Evolutionary conservation across 1,140 invertebrate species (phyloP).

Genomic region (Meloidogyne floridensis): DNA sequence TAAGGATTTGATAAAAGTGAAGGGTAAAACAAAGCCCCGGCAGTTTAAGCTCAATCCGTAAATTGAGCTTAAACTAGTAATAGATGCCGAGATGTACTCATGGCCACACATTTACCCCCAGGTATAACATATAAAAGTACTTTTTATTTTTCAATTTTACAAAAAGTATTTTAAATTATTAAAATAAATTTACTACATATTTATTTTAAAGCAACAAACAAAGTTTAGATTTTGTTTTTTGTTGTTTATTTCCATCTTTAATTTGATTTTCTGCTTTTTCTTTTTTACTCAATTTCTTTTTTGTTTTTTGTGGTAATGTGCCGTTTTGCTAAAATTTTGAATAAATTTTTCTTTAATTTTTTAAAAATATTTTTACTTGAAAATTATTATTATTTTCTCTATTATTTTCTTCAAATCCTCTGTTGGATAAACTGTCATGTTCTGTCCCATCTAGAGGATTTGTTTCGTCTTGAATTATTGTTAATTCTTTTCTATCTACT

Average conservation of each 20-base stretch:
- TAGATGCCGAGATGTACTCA: too few species aligned
- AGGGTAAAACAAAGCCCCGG: too few species aligned
- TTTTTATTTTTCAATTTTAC: neutral
- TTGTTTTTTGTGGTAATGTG: neutral
- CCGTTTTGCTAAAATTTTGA: neutral
- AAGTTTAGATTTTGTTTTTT: neutral
- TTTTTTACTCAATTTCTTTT: neutral
- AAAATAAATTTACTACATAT: neutral
- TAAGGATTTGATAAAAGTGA: too few species aligned
- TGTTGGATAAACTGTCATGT: neutral
- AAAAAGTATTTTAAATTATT: neutral
- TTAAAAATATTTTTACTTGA: neutral
- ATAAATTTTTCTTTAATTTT: neutral
- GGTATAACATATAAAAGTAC: too few species aligned
- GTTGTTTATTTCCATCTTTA: neutral
- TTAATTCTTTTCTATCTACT: neutral
- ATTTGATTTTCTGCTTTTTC: neutral
- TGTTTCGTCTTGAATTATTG: neutral
- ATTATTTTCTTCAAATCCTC: neutral
- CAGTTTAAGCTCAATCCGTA: too few species aligned
- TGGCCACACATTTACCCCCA: too few species aligned
- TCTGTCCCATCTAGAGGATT: neutral
- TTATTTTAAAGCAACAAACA: conserved; percentile 2
- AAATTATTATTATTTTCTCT: neutral
- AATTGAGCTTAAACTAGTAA: too few species aligned